Conservation (phyloP, 2,113 vertebrate species). For the Strix aluco region DNA sequence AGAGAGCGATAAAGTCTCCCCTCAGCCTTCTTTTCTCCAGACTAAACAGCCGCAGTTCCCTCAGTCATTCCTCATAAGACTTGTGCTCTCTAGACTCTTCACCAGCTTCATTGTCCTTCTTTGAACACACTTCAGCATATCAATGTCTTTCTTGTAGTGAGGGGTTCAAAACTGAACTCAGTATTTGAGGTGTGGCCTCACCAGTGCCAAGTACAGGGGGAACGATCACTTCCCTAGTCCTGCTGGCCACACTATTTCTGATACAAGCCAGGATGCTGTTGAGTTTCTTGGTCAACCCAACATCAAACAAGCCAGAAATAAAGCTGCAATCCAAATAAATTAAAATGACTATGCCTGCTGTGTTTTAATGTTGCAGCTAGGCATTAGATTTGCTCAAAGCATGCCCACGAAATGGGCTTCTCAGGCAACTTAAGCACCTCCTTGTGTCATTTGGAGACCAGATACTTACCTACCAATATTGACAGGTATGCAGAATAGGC, state of each 20-base stretch:
- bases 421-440: background rate
- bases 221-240: rapidly evolving
- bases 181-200: rapidly evolving
- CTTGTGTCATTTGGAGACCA: background rate
- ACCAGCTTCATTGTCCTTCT: background rate
- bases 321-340: background rate
- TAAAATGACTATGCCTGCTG: background rate
- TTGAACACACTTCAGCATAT: background rate
- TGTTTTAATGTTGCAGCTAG: background rate
- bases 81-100: background rate
- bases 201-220: rapidly evolving
- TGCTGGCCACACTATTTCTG: background rate
- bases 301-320: background rate
- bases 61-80: rapidly evolving
- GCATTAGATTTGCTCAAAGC: background rate
- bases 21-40: background rate
- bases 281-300: background rate
- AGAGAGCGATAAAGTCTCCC: background rate
- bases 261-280: background rate
- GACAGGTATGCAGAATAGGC: background rate
- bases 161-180: background rate
- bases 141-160: background rate
- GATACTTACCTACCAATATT: background rate
- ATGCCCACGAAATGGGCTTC: background rate
- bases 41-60: background rate